A percentile compares a stretch with the other conserved stretches of the same genome.
These are phyloP conservation scores for Monopterus albus DNA, from an alignment of 2,113 vertebrate species.

Conservation along the genomic window DNA sequence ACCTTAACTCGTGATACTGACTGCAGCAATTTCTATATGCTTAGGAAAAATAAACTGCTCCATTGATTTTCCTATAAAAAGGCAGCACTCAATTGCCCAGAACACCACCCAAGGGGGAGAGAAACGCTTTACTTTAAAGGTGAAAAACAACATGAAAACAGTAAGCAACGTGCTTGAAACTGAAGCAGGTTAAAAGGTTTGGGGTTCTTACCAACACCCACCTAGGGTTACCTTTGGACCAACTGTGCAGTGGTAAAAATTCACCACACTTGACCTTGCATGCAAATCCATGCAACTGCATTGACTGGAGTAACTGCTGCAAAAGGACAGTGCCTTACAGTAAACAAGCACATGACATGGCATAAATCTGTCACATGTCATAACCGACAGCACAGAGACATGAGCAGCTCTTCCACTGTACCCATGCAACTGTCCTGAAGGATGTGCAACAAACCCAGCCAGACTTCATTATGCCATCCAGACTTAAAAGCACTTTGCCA, in stretches of 20 bases:
- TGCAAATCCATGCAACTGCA: background rate
- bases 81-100: background rate
- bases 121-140: constrained; percentile 3
- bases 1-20: constrained; percentile 59
- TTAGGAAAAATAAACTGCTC: constrained; percentile 34
- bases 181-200: background rate
- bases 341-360: constrained; percentile 51
- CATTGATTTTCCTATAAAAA: constrained; percentile 51
- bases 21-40: constrained; percentile 25
- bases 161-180: background rate
- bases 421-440: constrained; percentile 32
- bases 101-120: constrained; percentile 5
- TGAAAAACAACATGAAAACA: constrained; percentile 26
- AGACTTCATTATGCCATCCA: constrained; percentile 13
- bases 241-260: background rate
- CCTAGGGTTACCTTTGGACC: background rate
- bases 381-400: constrained; percentile 14
- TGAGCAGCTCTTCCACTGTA: background rate
- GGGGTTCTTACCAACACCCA: background rate
- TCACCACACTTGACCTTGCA: background rate
- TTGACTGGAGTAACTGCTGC: background rate
- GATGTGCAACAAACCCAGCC: constrained; percentile 48
- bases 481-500: constrained; percentile 43
- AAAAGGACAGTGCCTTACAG: constrained; percentile 29
- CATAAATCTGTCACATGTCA: constrained; percentile 44